Base-by-base conservation (phyloP, 2,797 vertebrate genomes). In the Malurus splendens region DNA sequence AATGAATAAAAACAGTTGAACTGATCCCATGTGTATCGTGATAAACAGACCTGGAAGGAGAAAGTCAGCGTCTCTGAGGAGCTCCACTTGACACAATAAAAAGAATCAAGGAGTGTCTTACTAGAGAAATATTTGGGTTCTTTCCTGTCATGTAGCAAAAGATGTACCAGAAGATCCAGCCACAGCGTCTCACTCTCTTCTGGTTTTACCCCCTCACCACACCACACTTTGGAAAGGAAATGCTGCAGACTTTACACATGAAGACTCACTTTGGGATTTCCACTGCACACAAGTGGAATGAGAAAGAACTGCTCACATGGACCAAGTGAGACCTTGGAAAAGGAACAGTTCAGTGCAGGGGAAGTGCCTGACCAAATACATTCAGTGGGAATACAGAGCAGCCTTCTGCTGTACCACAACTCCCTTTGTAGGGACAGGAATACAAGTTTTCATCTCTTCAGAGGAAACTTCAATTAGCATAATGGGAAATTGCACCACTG, bases 401-500 rank as follows among this genome's bases (percentile, higher is more conserved):
- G 38, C 32, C 22, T 27, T 41, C 16, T 2, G 73, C 18, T 18
- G 4, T 16, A 9, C 14, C 82, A 39, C 33, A 44, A 9, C 16
- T 79, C 8, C 15, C 42, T 80, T 77, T 82, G 54, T 47, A 27
- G 25, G 36, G 60, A 36, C 3, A 44, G 36, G 65, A 89, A 57
- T 17, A 30, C 54, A 61, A 82, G 57, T 47, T 74, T 55, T 66
- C 36, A 54, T 84, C 36, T 87, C 50, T 65, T 80, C 72, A 90
- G 66, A 78, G 38, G 59, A 66, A 90, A 74, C 27, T 82, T 90
- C 68, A 78, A 93, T 95, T 93, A 87, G 19, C 84, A 64, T 91
- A 92, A 94, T 93, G 90, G 93, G 68, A 95, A 95, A 95, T 95
- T 94, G 93, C 91, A 89, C 90, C 90, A 51, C 82, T 90, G 90